Evolutionary conservation across 2,113 vertebrate species (phyloP), one percentile per base, ranked within the genome.

Genomic region (Coturnix japonica): DNA sequence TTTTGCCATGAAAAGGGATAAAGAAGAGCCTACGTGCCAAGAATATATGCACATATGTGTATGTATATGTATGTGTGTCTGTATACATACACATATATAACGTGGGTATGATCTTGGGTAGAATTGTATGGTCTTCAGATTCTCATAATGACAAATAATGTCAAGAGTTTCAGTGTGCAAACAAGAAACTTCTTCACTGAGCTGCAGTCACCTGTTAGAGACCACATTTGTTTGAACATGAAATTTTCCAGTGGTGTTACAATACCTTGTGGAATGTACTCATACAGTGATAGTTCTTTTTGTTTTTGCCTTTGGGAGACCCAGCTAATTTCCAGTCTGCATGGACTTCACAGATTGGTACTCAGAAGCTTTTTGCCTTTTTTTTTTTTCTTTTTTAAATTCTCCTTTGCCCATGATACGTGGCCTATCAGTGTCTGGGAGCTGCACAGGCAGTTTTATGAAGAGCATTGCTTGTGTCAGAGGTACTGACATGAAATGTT

Each of bases 401-500:
- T 80, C 25, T 53, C 3, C 22, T 77, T 70, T 78, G 10, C 16
- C 41, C 2, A 2, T 61, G 70, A 72, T 37, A 1, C 61, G 30
- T 35, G 19, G 41, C n/a, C 80, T 72, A 71, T 20, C 28, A 84
- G 57, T 0, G 0, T 18, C 63, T 91, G 2, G 1, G 37, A 84
- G 41, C 41, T 84, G 44, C 41, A n/a, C 11, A 79, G 31, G 16
- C 15, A 78, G 37, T 22, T 65, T 72, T 92, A 54, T 13, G 51
- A 65, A 89, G 18, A 84, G 4, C 21, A 7, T 69, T 75, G 26
- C 63, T 86, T 57, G 74, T 63, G 39, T 83, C 85, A 83, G 51
- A 51, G 17, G 47, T 90, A 83, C 60, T 90, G 93, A 90, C 72
- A 23, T 53, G 69, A 91, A 94, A 66, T 53, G 20, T 10, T 80